These are phyloP conservation scores for Zoanthus sociatus DNA, from an alignment of 92 coral and sea anemone species.

Conservation along the genomic window DNA sequence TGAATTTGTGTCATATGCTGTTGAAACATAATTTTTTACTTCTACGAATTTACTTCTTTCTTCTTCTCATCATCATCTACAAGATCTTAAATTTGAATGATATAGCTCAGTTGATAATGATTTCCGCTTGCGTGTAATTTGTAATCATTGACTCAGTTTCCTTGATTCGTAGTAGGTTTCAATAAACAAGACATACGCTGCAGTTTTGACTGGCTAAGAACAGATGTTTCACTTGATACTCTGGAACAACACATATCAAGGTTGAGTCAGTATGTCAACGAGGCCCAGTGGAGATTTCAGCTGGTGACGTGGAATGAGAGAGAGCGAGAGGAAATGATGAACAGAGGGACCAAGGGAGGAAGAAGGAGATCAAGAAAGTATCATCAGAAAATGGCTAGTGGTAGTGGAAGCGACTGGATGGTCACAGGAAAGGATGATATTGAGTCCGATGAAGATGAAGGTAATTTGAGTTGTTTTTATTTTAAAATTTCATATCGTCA, in stretches of 20 bases:
- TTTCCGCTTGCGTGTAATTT: not conserved
- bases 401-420: conserved; percentile 45
- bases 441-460: conserved; percentile 60
- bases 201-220: conserved; percentile 79
- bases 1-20: too few relatives aligned
- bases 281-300: conserved; percentile 98
- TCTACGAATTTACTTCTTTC: too few relatives aligned
- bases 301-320: conserved; percentile 87
- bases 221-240: conserved; percentile 68
- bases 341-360: conserved; percentile 52
- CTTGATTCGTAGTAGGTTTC: not conserved
- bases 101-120: too few relatives aligned
- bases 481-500: not conserved
- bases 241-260: conserved; percentile 94
- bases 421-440: conserved; percentile 42
- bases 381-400: conserved; percentile 58
- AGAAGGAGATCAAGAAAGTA: conserved; percentile 53
- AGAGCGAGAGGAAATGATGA: conserved; percentile 38
- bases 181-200: conserved; percentile 32
- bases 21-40: too few relatives aligned
- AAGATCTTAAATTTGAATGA: too few relatives aligned
- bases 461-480: not conserved
- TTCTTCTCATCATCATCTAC: too few relatives aligned
- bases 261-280: conserved; percentile 92
- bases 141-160: too few relatives aligned